Evolutionary conservation across 2,888 invertebrate species (phyloP).

Genomic region (Aethes cnicana): DNA sequence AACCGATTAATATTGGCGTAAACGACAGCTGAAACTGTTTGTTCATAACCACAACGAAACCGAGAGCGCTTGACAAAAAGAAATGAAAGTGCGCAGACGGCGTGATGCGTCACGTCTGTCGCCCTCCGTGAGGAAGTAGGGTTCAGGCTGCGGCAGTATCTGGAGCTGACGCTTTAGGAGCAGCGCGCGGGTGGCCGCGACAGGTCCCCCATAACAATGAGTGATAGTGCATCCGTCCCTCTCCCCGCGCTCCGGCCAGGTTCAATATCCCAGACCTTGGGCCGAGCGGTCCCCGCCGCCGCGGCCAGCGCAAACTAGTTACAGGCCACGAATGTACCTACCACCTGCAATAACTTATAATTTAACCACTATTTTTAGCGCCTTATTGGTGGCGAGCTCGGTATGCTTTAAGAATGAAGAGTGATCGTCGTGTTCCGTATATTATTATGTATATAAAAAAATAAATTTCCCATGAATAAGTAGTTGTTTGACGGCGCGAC

Average conservation of each 20-base stretch:
- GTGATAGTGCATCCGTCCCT: constrained; percentile 77
- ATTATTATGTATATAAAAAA: constrained; percentile 48
- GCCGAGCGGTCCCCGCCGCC: constrained; percentile 58
- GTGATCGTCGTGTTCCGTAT: constrained; percentile 30
- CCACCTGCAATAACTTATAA: constrained; percentile 68
- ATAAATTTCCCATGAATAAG: constrained; percentile 53
- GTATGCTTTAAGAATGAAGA: constrained; percentile 10
- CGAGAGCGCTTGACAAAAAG: constrained; percentile 67
- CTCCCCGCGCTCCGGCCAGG: constrained; percentile 74
- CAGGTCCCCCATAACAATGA: constrained; percentile 77
- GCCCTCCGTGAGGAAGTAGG: constrained; percentile 61
- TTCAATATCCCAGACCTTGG: constrained; percentile 82
- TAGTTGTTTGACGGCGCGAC: constrained; percentile 60
- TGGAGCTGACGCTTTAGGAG: constrained; percentile 65
- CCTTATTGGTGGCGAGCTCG: constrained; percentile 48
- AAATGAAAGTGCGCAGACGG: constrained; percentile 63
- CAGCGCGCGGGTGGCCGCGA: constrained; percentile 71
- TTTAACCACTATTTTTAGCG: constrained; percentile 64
- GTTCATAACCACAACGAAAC: constrained; percentile 63
- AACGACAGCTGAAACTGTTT: constrained; percentile 55
- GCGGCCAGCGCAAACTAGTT: constrained; percentile 72
- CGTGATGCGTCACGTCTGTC: constrained; percentile 75
- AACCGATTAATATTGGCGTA: constrained; percentile 66
- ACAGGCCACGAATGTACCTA: constrained; percentile 47
- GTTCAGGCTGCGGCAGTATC: constrained; percentile 57